phyloP scores from a whole-genome alignment of 1,140 invertebrate species.

The Ceratosolen solmsi region DNA sequence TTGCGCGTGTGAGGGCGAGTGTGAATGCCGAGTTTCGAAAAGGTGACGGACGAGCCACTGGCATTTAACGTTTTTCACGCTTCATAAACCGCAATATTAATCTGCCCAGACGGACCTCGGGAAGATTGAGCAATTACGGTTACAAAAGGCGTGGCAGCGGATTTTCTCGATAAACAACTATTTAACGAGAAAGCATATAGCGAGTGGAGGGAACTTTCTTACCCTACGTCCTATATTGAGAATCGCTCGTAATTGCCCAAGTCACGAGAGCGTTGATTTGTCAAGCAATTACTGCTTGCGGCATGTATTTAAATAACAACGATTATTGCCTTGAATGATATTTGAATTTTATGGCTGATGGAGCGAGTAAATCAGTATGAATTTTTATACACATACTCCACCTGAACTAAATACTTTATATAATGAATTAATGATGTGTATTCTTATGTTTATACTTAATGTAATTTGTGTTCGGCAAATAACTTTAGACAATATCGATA shows the following conservation, averaged over 20 bases:
- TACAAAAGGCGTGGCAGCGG: not conserved
- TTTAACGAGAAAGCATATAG: not conserved
- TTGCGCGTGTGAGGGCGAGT: not conserved
- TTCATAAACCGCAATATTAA: slow-evolving; percentile 37
- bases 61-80: slow-evolving; percentile 40
- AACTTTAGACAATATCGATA: too few species aligned
- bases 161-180: slow-evolving; percentile 24
- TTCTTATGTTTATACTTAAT: too few species aligned
- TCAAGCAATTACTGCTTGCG: not conserved
- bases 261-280: not conserved
- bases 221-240: not conserved
- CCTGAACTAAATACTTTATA: too few species aligned
- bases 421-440: too few species aligned
- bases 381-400: too few species aligned
- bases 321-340: not conserved
- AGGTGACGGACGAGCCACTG: not conserved
- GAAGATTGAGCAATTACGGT: slow-evolving; percentile 27
- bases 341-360: not conserved
- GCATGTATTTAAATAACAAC: not conserved
- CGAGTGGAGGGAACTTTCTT: not conserved
- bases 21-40: too few species aligned
- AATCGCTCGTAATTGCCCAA: not conserved
- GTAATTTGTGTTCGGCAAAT: too few species aligned
- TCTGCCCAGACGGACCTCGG: slow-evolving; percentile 9
- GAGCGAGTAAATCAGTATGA: too few species aligned